Evolutionary conservation across 1,140 invertebrate genomes (phyloP).

Genomic region (Chironomus tepperi): DNA sequence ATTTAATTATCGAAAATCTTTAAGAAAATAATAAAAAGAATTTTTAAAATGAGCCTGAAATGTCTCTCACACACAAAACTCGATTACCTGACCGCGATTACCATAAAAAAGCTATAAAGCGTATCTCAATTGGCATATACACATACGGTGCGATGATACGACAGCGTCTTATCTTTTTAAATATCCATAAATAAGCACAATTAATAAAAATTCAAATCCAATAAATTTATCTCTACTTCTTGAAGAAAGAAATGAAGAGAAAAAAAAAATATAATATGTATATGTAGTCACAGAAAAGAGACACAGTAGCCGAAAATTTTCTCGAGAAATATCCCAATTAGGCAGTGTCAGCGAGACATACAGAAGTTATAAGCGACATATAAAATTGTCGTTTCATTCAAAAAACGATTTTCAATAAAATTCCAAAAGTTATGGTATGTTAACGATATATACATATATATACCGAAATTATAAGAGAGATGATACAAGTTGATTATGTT

Average conservation of each 20-base stretch:
- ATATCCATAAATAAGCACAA: conserved; percentile 14
- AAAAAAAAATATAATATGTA: neutral
- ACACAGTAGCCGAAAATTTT: conserved; percentile 12
- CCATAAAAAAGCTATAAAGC: conserved; percentile 13
- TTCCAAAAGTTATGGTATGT: conserved; percentile 8
- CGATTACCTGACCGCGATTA: conserved; percentile 11
- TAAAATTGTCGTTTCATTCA: conserved; percentile 14
- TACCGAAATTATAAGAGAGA: too few species aligned
- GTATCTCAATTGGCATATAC: neutral
- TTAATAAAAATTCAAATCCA: conserved; percentile 15
- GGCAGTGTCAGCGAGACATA: conserved; percentile 1
- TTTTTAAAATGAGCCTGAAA: neutral
- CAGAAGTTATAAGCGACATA: conserved; percentile 7
- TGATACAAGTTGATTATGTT: too few species aligned
- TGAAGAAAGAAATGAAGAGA: neutral
- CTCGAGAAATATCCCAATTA: conserved; percentile 8
- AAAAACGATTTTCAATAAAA: conserved; percentile 15
- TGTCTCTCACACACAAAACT: conserved; percentile 12
- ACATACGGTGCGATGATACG: conserved; percentile 11
- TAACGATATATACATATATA: neutral
- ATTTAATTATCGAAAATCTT: conserved; percentile 5
- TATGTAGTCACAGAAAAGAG: neutral
- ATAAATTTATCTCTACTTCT: conserved; percentile 5
- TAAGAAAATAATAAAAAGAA: neutral
- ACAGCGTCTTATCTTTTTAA: conserved; percentile 13